phyloP scores from a whole-genome alignment of 2,113 vertebrate genomes.

The Nicator chloris region DNA sequence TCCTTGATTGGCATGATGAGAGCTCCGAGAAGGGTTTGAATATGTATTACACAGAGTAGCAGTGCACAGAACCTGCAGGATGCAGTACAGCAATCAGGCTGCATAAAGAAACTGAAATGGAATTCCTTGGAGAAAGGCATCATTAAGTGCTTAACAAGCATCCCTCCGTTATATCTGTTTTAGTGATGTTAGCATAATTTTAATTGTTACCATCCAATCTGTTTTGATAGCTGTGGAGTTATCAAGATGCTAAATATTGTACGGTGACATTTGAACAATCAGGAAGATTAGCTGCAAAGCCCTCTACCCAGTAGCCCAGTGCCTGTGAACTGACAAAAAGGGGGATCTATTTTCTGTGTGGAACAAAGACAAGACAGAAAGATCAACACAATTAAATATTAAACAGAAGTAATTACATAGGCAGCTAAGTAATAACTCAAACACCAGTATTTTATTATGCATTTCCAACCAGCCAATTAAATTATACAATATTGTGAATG shows the following conservation, averaged over 20 bases:
- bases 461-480: slow-evolving; percentile 32
- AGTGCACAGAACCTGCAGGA: slow-evolving; percentile 62
- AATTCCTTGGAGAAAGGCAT: slow-evolving; percentile 68
- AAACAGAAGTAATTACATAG: slow-evolving; percentile 57
- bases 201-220: slow-evolving; percentile 65
- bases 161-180: slow-evolving; percentile 62
- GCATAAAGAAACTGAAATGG: slow-evolving; percentile 64
- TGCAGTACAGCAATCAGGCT: slow-evolving; percentile 58
- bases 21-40: slow-evolving; percentile 40
- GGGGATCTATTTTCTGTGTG: not conserved
- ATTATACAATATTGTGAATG: not conserved
- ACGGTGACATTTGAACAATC: slow-evolving; percentile 59
- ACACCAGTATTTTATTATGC: slow-evolving; percentile 9
- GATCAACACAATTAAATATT: slow-evolving; percentile 64
- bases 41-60: slow-evolving; percentile 46
- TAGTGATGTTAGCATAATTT: slow-evolving; percentile 60
- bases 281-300: slow-evolving; percentile 22
- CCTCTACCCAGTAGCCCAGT: not conserved
- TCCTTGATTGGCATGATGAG: slow-evolving; percentile 68
- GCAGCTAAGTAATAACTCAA: slow-evolving; percentile 49
- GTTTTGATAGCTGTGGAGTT: slow-evolving; percentile 67
- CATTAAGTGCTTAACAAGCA: slow-evolving; percentile 74
- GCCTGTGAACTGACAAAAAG: slow-evolving; percentile 9
- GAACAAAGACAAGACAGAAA: slow-evolving; percentile 60
- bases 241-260: slow-evolving; percentile 66